These are phyloP conservation scores for Gambusia yucatana DNA, from an alignment of 2,797 vertebrate genomes.

Conservation along the genomic window DNA sequence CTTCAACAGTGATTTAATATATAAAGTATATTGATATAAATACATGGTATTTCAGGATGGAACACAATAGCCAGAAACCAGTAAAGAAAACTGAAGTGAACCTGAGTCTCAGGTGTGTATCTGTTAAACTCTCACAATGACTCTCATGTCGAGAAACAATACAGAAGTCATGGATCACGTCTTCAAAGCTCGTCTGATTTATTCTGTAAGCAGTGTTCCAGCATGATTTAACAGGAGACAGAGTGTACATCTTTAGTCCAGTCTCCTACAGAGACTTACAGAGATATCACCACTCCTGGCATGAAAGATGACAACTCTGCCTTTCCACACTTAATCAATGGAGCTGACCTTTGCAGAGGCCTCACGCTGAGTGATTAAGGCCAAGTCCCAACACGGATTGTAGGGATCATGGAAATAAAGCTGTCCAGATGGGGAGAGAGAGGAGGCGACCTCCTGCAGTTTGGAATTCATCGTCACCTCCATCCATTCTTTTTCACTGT, in stretches of 20 bases:
- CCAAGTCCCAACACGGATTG: slow-evolving; percentile 62
- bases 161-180: background rate
- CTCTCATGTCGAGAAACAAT: background rate
- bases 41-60: background rate
- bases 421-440: slow-evolving; percentile 67
- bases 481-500: slow-evolving; percentile 31
- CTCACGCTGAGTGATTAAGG: slow-evolving; percentile 83
- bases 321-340: slow-evolving; percentile 76
- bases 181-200: slow-evolving; percentile 38
- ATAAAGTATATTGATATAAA: background rate
- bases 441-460: slow-evolving; percentile 49
- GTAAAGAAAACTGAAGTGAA: background rate
- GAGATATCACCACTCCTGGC: slow-evolving; percentile 66
- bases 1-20: background rate
- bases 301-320: slow-evolving; percentile 77
- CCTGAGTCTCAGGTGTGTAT: slow-evolving; percentile 1
- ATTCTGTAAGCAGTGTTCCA: slow-evolving; percentile 34
- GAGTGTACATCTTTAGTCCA: slow-evolving; percentile 37
- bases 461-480: slow-evolving; percentile 38
- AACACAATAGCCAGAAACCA: background rate
- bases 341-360: slow-evolving; percentile 81
- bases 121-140: background rate
- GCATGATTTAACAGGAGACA: slow-evolving; percentile 50
- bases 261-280: slow-evolving; percentile 66
- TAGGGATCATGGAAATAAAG: slow-evolving; percentile 53